Evolutionary conservation across 2,113 vertebrate species (phyloP).

Genomic region (Mohoua ochrocephala): DNA sequence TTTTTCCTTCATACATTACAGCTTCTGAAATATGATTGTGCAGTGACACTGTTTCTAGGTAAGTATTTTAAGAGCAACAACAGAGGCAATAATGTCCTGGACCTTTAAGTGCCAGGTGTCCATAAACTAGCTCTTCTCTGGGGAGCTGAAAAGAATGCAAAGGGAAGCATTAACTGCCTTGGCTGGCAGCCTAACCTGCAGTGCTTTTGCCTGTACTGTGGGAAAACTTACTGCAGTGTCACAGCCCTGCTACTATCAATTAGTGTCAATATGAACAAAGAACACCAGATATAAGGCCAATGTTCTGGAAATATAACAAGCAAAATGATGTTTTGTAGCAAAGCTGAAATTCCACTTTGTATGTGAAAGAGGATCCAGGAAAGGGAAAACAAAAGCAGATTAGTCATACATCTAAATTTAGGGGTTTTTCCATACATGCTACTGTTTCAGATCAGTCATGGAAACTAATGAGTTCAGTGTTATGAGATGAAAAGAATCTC

Average conservation of each 20-base stretch:
- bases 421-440: neutral
- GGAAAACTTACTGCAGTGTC: constrained; percentile 60
- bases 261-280: constrained; percentile 55
- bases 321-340: neutral
- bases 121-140: constrained; percentile 9
- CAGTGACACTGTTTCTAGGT: neutral
- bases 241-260: constrained; percentile 60
- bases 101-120: constrained; percentile 51
- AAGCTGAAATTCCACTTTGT: constrained; percentile 22
- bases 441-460: constrained; percentile 49
- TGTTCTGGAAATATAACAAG: constrained; percentile 37
- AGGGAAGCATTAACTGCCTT: constrained; percentile 41
- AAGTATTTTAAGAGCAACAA: neutral
- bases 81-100: neutral
- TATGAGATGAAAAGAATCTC: constrained; percentile 42
- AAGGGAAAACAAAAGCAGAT: constrained; percentile 13
- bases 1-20: neutral
- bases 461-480: constrained; percentile 57
- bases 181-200: constrained; percentile 59
- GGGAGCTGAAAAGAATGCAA: constrained; percentile 51
- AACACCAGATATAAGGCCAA: constrained; percentile 7
- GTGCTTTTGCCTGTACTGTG: constrained; percentile 40
- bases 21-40: neutral
- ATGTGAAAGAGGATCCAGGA: constrained; percentile 7
- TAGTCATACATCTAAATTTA: constrained; percentile 26